Conservation (phyloP, 2,113 vertebrate genomes). For the Gobius niger region DNA sequence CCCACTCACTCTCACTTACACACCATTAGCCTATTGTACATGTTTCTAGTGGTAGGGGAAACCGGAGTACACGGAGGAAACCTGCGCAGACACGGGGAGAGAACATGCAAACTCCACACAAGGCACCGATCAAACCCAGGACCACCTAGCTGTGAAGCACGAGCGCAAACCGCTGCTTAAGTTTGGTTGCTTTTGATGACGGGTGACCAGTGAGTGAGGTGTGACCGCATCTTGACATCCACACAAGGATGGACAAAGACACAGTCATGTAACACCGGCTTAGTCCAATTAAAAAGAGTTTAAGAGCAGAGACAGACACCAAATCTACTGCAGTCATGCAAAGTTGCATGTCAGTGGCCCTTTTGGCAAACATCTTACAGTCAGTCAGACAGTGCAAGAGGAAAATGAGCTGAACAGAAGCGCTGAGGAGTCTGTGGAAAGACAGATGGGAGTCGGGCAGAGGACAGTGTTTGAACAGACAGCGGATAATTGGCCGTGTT, state of each 20-base stretch:
- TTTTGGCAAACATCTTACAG: slow-evolving; percentile 14
- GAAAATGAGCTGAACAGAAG: slow-evolving; percentile 1
- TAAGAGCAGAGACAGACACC: background rate
- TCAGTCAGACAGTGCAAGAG: slow-evolving; percentile 22
- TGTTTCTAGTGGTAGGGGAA: no score
- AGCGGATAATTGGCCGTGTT: slow-evolving; percentile 42
- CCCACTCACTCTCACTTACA: no score
- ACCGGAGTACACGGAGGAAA: no score
- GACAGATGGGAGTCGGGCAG: slow-evolving; percentile 47
- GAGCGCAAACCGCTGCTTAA: no score
- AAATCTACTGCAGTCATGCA: background rate
- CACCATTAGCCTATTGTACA: no score
- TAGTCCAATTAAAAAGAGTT: background rate
- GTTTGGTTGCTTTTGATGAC: no score
- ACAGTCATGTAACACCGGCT: background rate
- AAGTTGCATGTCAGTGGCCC: slow-evolving; percentile 7
- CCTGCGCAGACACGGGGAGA: no score
- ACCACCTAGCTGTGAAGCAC: no score
- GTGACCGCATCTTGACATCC: background rate
- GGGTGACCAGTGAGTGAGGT: background rate
- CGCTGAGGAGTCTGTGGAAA: slow-evolving; percentile 31
- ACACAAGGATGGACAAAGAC: background rate
- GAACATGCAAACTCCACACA: no score
- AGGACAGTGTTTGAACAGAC: slow-evolving; percentile 50
- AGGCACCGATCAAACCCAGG: no score